Evolutionary conservation across 2,797 vertebrate species (phyloP).

Genomic region (Florisuga fusca): DNA sequence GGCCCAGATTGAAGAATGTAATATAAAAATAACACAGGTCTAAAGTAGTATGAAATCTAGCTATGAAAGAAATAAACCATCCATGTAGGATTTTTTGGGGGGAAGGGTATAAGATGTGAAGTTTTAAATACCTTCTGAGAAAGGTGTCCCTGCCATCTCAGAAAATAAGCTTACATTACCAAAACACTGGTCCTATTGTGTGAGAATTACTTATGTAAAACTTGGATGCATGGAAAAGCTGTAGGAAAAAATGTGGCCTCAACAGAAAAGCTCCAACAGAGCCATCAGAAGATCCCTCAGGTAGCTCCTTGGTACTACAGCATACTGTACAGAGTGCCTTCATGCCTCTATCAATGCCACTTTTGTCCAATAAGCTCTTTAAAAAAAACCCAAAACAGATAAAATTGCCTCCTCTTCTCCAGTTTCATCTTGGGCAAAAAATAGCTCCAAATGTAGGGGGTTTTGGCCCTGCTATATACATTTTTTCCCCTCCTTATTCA

Average conservation of each 20-base stretch:
- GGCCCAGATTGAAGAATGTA: not conserved
- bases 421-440: not conserved
- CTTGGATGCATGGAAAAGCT: not conserved
- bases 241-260: not conserved
- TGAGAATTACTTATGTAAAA: not conserved
- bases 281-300: not conserved
- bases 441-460: rapidly evolving
- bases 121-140: not conserved
- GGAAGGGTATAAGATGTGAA: not conserved
- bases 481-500: not conserved
- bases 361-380: not conserved
- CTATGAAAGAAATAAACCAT: not conserved
- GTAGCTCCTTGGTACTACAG: not conserved
- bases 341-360: not conserved
- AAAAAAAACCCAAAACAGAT: not conserved
- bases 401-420: not conserved
- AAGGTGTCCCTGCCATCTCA: not conserved
- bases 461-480: rapidly evolving
- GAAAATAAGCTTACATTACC: not conserved
- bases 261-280: not conserved
- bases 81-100: not conserved
- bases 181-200: not conserved
- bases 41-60: not conserved
- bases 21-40: not conserved
- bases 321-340: not conserved